A percentile compares a stretch with the other conserved stretches of the same genome.
Conservation (phyloP, 2,113 vertebrate genomes). For the Datnioides undecimradiatus region DNA sequence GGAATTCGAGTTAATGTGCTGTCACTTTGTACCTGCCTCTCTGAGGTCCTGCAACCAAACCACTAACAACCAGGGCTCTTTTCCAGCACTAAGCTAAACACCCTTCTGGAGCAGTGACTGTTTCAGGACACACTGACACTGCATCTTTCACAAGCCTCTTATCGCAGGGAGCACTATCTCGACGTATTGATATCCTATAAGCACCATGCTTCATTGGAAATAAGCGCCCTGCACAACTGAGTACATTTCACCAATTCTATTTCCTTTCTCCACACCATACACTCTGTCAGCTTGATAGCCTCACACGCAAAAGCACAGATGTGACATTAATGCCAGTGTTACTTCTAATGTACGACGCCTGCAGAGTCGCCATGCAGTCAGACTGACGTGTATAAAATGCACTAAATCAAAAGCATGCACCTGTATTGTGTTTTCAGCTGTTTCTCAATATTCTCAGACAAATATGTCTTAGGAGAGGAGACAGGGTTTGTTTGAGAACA, state of each 20-base stretch:
- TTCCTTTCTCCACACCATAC: not conserved
- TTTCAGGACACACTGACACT: slow-evolving; percentile 1
- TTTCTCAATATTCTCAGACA: not conserved
- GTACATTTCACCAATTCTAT: not conserved
- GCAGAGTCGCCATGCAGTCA: not conserved
- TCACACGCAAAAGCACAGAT: slow-evolving; percentile 1
- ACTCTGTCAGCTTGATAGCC: not conserved
- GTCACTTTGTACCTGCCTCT: slow-evolving; percentile 41
- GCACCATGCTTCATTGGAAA: not conserved
- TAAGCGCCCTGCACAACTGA: not conserved
- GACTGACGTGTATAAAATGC: not conserved
- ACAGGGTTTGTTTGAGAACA: not conserved
- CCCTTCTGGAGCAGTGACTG: not conserved
- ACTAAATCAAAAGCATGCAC: not conserved
- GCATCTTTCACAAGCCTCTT: slow-evolving; percentile 7
- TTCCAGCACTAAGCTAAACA: not conserved
- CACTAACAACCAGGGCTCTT: slow-evolving; percentile 8
- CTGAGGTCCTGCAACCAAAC: slow-evolving; percentile 1
- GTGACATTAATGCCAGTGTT: not conserved
- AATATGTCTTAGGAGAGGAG: not conserved
- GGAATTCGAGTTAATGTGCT: slow-evolving; percentile 28
- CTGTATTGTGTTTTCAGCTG: not conserved
- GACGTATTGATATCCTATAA: slow-evolving; percentile 32
- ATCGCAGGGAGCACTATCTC: not conserved
- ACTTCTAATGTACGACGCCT: not conserved